These are phyloP conservation scores for Solenopsis invicta DNA, from an alignment of 1,140 invertebrate genomes.

Conservation along the genomic window DNA sequence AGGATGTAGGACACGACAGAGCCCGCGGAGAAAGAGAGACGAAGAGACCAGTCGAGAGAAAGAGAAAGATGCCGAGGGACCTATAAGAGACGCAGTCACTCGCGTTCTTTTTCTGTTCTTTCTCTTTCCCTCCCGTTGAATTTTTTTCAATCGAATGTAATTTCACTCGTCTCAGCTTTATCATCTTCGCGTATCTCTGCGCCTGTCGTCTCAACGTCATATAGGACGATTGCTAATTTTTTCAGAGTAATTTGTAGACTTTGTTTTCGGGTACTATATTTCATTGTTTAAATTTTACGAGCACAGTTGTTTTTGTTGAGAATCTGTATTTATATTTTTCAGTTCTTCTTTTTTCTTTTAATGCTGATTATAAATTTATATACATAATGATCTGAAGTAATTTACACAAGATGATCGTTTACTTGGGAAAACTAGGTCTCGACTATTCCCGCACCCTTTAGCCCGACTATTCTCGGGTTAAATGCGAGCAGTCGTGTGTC, in stretches of 20 bases:
- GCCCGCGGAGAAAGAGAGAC: constrained; percentile 38
- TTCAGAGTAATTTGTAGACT: background rate
- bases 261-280: no score
- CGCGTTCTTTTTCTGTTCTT: background rate
- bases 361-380: no score
- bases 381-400: no score
- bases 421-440: no score
- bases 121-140: background rate
- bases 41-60: background rate
- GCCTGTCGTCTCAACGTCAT: background rate
- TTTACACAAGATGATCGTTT: no score
- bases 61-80: background rate
- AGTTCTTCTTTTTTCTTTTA: no score
- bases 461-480: no score
- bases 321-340: no score
- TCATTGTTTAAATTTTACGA: no score
- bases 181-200: background rate
- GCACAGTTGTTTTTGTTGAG: no score
- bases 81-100: background rate
- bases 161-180: background rate
- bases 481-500: no score
- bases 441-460: no score
- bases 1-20: constrained; percentile 13
- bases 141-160: background rate
- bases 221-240: background rate